Evolutionary conservation across 2,113 vertebrate genomes (phyloP).

Genomic region (Vireo altiloquus): DNA sequence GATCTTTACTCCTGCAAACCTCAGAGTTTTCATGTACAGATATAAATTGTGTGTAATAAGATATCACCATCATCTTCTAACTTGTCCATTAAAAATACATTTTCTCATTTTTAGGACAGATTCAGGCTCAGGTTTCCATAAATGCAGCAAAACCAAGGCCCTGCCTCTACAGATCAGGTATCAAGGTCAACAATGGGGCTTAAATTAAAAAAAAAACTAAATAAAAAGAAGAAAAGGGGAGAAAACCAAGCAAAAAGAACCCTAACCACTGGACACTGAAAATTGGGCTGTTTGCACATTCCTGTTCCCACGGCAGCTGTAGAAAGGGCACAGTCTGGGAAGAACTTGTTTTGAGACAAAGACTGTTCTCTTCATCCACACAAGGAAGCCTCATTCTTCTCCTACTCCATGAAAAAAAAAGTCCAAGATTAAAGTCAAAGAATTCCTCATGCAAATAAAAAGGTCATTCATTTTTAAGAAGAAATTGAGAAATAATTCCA

Average conservation of each 20-base stretch:
- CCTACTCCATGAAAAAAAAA: not conserved
- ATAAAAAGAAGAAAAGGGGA: not conserved
- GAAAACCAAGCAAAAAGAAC: not conserved
- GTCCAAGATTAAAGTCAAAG: not conserved
- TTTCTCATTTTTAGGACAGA: not conserved
- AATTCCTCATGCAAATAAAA: not conserved
- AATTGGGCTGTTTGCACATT: not conserved
- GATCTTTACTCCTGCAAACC: not conserved
- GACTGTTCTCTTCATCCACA: not conserved
- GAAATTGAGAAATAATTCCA: slow-evolving; percentile 8
- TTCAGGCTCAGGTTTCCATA: not conserved
- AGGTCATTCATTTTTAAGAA: slow-evolving; percentile 28
- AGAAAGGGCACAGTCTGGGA: not conserved
- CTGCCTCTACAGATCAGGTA: not conserved
- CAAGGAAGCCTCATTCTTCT: slow-evolving; percentile 19
- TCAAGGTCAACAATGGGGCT: not conserved
- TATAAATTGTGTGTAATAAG: not conserved
- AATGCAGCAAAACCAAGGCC: not conserved
- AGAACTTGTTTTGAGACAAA: slow-evolving; percentile 14
- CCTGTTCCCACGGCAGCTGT: not conserved
- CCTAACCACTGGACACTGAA: not conserved
- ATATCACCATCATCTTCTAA: not conserved
- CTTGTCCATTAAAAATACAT: not conserved
- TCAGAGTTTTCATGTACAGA: not conserved
- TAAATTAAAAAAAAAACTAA: not conserved